Percentiles rank a stretch among this genome's conserved stretches.
phyloP scores from a whole-genome alignment of 2,113 vertebrate genomes.

The Campylorhamphus procurvoides region DNA sequence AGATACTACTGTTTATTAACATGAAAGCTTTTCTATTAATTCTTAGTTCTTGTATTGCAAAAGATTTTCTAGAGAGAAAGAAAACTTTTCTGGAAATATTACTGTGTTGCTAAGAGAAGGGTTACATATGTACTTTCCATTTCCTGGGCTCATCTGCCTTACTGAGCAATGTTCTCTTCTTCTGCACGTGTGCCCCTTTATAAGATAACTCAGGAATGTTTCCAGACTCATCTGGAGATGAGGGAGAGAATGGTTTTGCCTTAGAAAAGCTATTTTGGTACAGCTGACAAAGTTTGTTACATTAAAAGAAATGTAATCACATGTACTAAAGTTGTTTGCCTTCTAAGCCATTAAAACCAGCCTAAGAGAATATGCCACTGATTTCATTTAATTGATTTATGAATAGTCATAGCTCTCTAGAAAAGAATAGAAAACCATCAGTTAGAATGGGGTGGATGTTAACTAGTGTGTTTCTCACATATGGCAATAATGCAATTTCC shows the following conservation, averaged over 20 bases:
- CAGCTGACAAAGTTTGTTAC: neutral
- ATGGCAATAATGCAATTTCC: neutral
- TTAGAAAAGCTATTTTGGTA: constrained; percentile 6
- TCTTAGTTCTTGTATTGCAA: neutral
- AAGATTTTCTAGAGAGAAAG: neutral
- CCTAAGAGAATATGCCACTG: neutral
- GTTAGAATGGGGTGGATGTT: neutral
- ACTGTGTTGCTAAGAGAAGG: neutral
- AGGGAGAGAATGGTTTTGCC: neutral
- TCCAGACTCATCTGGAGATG: neutral
- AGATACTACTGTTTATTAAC: neutral
- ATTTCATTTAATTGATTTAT: constrained; percentile 39
- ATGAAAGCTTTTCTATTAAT: neutral
- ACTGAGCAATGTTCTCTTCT: neutral
- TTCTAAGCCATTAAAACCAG: constrained; percentile 12
- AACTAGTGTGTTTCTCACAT: neutral
- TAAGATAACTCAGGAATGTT: neutral
- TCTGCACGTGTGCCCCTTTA: neutral
- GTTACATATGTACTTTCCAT: neutral
- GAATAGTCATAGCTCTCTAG: neutral
- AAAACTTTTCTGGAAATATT: neutral
- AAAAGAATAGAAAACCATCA: neutral
- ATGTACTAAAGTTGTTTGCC: neutral
- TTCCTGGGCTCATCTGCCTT: neutral
- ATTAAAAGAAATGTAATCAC: constrained; percentile 10